Percentiles rank a stretch among this genome's conserved stretches.
Conservation (phyloP, 2,113 vertebrate species). For the Elgaria multicarinata region DNA sequence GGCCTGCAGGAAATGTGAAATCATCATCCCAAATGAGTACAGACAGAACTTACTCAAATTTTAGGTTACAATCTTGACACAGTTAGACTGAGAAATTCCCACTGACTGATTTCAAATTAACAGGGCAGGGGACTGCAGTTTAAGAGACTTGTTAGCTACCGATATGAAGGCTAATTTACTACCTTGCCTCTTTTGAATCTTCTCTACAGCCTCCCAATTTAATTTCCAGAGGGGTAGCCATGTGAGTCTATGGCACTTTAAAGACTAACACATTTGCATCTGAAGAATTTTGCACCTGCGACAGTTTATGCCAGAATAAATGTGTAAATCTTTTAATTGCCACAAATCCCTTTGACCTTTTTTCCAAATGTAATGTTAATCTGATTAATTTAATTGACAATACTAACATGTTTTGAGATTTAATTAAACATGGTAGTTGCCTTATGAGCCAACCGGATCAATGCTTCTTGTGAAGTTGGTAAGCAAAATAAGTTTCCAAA, state of each 20-base stretch:
- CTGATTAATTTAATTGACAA: neutral
- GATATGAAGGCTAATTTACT: neutral
- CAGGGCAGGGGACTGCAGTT: too few species aligned
- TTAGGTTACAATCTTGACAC: neutral
- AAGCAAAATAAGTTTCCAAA: neutral
- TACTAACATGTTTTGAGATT: neutral
- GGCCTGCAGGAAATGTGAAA: constrained; percentile 28
- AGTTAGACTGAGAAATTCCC: neutral
- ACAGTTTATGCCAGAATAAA: too few species aligned
- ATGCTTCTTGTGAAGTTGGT: neutral
- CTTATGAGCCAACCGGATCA: neutral
- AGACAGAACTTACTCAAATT: neutral
- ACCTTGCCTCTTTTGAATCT: neutral
- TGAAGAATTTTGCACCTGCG: too few species aligned
- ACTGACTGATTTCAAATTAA: neutral
- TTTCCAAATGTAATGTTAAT: neutral
- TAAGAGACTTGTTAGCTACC: neutral
- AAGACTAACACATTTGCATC: too few species aligned
- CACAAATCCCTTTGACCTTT: too few species aligned
- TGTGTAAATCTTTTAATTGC: too few species aligned
- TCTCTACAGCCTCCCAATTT: neutral
- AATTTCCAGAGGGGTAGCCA: neutral
- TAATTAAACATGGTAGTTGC: neutral
- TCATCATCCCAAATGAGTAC: neutral
- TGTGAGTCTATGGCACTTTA: too few species aligned